A percentile compares a stretch with the other conserved stretches of the same genome.
phyloP scores from a whole-genome alignment of 2,797 vertebrate species.

The Phrynocephalus forsythii region DNA sequence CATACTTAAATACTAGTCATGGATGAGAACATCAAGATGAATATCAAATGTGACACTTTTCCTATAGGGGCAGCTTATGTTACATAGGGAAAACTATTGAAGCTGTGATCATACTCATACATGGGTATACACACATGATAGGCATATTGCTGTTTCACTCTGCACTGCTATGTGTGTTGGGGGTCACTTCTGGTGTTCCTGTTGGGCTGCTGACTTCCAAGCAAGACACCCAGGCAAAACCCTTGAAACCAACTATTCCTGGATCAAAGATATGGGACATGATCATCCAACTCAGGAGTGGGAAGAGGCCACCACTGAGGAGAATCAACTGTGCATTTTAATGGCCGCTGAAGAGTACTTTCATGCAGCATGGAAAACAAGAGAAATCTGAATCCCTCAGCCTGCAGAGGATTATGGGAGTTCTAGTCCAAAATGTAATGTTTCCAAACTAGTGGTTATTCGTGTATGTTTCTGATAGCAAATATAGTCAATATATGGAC shows the following conservation, averaged over 20 bases:
- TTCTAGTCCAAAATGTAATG: too few species aligned
- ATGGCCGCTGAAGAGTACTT: not conserved
- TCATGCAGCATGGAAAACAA: not conserved
- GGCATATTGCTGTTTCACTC: not conserved
- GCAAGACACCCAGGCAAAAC: too few species aligned
- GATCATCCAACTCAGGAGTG: too few species aligned
- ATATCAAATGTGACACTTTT: not conserved
- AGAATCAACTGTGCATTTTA: too few species aligned
- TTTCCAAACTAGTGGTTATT: not conserved
- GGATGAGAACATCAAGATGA: not conserved
- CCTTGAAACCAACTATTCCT: too few species aligned
- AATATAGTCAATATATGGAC: not conserved
- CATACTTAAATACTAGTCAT: not conserved
- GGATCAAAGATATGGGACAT: too few species aligned
- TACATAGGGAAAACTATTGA: not conserved
- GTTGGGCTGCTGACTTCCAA: too few species aligned
- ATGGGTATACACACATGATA: not conserved
- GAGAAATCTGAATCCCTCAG: not conserved
- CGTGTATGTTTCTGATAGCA: not conserved
- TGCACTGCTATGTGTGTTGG: not conserved
- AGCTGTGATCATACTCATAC: not conserved
- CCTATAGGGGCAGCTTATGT: not conserved
- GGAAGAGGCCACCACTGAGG: too few species aligned
- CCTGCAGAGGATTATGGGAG: too few species aligned
- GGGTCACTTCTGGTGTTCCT: too few species aligned